phyloP scores from a whole-genome alignment of 2,797 vertebrate genomes.

The Haliaeetus albicilla region DNA sequence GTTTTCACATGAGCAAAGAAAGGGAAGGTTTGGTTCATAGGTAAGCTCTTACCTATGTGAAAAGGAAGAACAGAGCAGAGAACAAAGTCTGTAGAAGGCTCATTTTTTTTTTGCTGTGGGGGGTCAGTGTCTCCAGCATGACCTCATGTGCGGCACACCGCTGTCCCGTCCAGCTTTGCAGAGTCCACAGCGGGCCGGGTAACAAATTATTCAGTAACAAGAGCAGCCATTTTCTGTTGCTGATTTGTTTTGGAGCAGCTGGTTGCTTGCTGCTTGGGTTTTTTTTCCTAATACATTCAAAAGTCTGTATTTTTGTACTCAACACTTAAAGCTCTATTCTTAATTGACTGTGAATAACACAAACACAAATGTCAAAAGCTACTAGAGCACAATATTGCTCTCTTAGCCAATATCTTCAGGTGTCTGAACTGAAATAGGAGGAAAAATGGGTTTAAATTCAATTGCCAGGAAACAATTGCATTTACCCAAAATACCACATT shows the following conservation, averaged over 20 bases:
- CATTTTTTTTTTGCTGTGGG: neutral
- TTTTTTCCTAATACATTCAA: neutral
- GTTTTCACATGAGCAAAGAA: conserved; percentile 36
- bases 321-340: neutral
- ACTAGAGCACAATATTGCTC: neutral
- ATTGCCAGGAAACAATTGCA: neutral
- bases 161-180: neutral
- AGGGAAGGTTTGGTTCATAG: conserved; percentile 19
- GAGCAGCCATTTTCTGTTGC: neutral
- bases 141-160: neutral
- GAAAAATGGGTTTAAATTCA: neutral
- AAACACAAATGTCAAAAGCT: neutral
- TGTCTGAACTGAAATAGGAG: neutral
- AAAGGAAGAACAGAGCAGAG: neutral
- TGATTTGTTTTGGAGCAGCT: neutral
- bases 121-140: neutral
- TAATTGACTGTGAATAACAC: neutral
- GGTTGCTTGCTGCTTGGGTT: neutral
- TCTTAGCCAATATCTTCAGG: neutral
- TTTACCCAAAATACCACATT: neutral
- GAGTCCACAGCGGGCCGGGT: accelerated
- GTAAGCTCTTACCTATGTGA: conserved; percentile 6
- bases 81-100: neutral
- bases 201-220: neutral
- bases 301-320: neutral